Conservation (phyloP, 2,888 invertebrate species). For the Xylota segnis region DNA sequence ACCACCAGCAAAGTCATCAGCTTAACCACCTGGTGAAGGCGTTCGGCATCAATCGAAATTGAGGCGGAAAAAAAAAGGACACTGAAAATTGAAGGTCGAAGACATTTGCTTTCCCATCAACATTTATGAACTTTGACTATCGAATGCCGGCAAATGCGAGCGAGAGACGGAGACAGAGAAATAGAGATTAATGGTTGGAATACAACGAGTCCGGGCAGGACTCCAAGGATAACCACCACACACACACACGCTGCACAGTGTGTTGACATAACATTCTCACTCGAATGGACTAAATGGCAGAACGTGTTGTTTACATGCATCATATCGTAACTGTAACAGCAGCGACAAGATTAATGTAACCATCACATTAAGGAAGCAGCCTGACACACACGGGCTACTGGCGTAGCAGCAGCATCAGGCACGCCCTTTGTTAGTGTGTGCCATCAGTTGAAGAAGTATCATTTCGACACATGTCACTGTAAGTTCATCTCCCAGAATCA, state of each 20-base stretch:
- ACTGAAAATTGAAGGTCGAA: conserved; percentile 34
- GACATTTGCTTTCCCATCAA: conserved; percentile 50
- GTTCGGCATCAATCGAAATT: conserved; percentile 46
- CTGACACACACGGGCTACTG: conserved; percentile 25
- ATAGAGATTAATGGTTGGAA: conserved; percentile 44
- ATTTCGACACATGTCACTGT: conserved; percentile 72
- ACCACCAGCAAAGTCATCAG: conserved; percentile 11
- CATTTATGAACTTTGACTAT: conserved; percentile 57
- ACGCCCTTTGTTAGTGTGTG: conserved; percentile 45
- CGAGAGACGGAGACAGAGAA: not conserved
- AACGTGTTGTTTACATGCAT: conserved; percentile 67
- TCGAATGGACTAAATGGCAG: conserved; percentile 50
- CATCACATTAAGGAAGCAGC: conserved; percentile 61
- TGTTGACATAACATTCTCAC: conserved; percentile 50
- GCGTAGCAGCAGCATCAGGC: not conserved
- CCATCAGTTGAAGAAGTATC: conserved; percentile 62
- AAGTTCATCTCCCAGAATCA: conserved; percentile 61
- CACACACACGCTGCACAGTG: conserved; percentile 13
- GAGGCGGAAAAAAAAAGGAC: not conserved
- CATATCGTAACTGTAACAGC: conserved; percentile 55
- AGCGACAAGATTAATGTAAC: conserved; percentile 69
- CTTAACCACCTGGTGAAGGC: conserved; percentile 55
- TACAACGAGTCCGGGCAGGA: conserved; percentile 2
- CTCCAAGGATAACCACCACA: conserved; percentile 20
- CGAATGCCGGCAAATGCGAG: not conserved